These are phyloP conservation scores for Alca torda DNA, from an alignment of 2,797 vertebrate genomes.

Conservation along the genomic window DNA sequence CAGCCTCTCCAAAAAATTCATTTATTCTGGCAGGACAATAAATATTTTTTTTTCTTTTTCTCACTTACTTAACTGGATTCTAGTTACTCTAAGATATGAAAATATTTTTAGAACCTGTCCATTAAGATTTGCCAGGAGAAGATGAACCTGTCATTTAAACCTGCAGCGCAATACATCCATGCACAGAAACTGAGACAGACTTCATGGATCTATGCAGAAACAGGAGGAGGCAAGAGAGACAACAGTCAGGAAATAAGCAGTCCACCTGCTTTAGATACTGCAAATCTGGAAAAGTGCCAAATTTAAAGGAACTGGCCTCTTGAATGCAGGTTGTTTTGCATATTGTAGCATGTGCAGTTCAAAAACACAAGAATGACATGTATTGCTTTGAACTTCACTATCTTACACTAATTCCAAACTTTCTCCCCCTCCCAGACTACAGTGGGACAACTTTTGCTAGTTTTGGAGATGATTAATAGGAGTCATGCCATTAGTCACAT, in stretches of 20 bases:
- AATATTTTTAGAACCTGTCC: neutral
- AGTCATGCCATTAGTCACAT: neutral
- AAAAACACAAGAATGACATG: neutral
- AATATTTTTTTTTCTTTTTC: neutral
- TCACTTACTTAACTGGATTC: neutral
- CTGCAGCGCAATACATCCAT: neutral
- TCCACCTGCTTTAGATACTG: neutral
- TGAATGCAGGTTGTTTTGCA: neutral
- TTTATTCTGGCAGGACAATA: neutral
- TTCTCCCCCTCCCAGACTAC: neutral
- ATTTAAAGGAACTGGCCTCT: neutral
- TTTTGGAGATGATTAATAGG: neutral
- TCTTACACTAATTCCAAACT: neutral
- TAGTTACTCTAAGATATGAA: slow-evolving; percentile 3
- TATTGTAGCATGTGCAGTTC: fast-evolving
- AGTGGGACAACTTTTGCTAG: neutral
- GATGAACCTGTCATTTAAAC: neutral
- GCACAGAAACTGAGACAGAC: neutral
- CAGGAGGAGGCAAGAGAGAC: neutral
- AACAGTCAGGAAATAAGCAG: neutral
- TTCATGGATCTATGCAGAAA: neutral
- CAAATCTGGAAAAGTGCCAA: neutral
- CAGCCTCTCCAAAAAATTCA: neutral
- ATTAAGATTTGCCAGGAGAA: neutral
- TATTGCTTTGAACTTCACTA: neutral